Evolutionary conservation across 2,888 invertebrate genomes (phyloP).

Genomic region (Chydorus sphaericus): DNA sequence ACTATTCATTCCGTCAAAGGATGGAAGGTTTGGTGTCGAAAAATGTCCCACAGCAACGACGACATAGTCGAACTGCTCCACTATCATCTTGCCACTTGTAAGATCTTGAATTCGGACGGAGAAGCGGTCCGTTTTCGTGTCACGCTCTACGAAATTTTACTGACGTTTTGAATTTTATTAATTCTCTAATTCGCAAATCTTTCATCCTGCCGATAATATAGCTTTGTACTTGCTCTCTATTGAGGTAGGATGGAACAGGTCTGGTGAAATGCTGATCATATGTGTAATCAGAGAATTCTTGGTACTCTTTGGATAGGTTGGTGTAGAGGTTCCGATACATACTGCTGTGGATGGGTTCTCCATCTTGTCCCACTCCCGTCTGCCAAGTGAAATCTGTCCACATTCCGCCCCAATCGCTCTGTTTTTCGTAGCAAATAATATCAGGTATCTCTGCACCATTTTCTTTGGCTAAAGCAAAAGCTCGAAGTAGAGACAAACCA

Average conservation of each 20-base stretch:
- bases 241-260: background rate
- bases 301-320: background rate
- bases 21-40: background rate
- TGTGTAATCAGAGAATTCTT: background rate
- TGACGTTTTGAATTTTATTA: background rate
- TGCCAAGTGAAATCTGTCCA: background rate
- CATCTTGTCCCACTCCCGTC: background rate
- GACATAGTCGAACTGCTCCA: background rate
- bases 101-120: background rate
- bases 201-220: background rate
- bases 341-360: conserved; percentile 1
- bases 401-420: background rate
- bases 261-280: background rate
- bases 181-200: background rate
- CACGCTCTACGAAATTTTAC: background rate
- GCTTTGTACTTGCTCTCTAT: background rate
- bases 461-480: background rate
- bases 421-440: background rate
- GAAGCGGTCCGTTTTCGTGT: background rate
- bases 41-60: background rate
- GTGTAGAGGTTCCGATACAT: background rate
- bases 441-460: background rate
- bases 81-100: background rate
- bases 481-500: background rate
- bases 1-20: background rate